These are phyloP conservation scores for Podarcis lilfordi DNA, from an alignment of 2,797 vertebrate species.

Conservation along the genomic window DNA sequence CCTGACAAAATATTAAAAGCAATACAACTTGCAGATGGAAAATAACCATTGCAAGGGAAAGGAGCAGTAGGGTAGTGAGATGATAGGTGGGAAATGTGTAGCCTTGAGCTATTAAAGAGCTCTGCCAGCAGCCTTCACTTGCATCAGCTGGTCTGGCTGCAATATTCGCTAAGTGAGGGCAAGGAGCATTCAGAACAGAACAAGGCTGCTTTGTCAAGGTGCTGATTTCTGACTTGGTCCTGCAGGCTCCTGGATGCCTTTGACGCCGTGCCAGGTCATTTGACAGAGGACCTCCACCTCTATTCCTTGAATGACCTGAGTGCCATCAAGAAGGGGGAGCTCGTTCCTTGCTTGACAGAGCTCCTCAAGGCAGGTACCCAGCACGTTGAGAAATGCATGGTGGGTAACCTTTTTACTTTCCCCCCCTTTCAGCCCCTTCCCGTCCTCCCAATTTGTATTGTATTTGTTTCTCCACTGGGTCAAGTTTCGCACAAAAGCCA, in stretches of 20 bases:
- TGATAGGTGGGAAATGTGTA: too few species aligned
- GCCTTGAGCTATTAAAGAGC: too few species aligned
- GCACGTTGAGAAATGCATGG: constrained; percentile 89
- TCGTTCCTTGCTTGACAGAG: constrained; percentile 85
- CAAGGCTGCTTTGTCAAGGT: background rate
- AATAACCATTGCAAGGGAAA: background rate
- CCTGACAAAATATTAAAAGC: background rate
- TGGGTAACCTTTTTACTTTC: constrained; percentile 58
- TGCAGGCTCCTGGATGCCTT: constrained; percentile 89
- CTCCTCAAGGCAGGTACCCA: constrained; percentile 86
- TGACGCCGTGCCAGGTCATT: constrained; percentile 88
- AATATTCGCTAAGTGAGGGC: too few species aligned
- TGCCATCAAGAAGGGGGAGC: constrained; percentile 87
- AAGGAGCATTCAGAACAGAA: background rate
- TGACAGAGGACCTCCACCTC: constrained; percentile 96
- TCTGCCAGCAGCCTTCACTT: background rate
- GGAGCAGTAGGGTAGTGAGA: background rate
- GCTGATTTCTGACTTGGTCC: constrained; percentile 15
- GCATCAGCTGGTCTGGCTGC: background rate
- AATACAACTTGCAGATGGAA: too few species aligned
- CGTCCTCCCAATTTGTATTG: background rate
- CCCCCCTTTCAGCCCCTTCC: background rate
- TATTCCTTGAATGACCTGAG: constrained; percentile 91
- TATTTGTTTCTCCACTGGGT: background rate
- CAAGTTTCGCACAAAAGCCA: background rate